phyloP scores from a whole-genome alignment of 2,888 invertebrate genomes.

The Nephrotoma flavescens region DNA sequence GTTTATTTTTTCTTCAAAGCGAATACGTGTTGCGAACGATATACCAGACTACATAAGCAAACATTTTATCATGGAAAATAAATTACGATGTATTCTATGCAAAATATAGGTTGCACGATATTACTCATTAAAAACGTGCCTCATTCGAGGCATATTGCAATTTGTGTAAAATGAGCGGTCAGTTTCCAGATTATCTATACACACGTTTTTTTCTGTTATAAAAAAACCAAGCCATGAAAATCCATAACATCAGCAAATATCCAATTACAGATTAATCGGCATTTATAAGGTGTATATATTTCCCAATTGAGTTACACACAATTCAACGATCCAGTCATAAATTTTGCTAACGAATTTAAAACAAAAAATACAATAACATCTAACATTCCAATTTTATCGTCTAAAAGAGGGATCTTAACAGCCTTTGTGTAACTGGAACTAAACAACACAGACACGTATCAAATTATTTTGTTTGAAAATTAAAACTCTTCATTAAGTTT shows the following conservation, averaged over 20 bases:
- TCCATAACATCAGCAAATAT: not conserved
- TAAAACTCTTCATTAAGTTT: not conserved
- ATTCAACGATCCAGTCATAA: not conserved
- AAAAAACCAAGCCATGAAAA: not conserved
- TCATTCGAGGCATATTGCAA: too few species aligned
- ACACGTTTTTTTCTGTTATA: not conserved
- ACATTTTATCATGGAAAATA: too few species aligned
- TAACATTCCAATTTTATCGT: not conserved
- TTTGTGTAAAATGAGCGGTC: not conserved
- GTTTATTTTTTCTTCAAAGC: too few species aligned
- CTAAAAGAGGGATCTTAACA: not conserved
- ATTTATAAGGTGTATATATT: not conserved
- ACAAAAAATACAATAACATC: not conserved
- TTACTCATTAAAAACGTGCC: too few species aligned
- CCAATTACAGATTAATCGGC: not conserved
- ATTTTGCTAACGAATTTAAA: not conserved
- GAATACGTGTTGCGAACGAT: too few species aligned
- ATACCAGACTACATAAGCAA: too few species aligned
- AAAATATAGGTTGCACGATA: too few species aligned
- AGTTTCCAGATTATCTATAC: not conserved
- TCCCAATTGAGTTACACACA: not conserved
- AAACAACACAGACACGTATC: not conserved
- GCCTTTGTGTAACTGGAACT: not conserved
- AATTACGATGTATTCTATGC: too few species aligned
- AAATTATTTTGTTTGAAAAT: not conserved